A percentile compares a stretch with the other conserved stretches of the same genome.
Evolutionary conservation across 2,113 vertebrate genomes (phyloP).

Genomic region (Lates calcarifer): DNA sequence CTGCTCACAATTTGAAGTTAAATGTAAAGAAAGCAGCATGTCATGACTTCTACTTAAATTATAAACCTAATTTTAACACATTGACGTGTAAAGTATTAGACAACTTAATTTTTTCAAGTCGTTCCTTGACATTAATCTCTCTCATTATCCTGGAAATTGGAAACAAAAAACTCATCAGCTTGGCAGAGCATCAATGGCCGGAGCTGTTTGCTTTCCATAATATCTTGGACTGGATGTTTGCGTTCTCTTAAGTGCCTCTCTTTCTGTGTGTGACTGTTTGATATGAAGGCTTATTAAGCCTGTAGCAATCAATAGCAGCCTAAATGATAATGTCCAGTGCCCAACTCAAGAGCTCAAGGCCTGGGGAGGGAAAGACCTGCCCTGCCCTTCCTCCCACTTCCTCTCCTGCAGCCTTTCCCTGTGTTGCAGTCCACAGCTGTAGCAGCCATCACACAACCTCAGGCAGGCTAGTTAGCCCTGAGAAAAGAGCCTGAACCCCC

Average conservation of each 20-base stretch:
- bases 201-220: slow-evolving; percentile 35
- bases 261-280: slow-evolving; percentile 52
- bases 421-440: slow-evolving; percentile 64
- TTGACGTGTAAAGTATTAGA: neutral
- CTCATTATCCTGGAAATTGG: slow-evolving; percentile 44
- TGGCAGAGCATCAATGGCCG: slow-evolving; percentile 10
- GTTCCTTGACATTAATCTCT: slow-evolving; percentile 8
- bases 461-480: slow-evolving; percentile 82
- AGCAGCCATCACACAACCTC: slow-evolving; percentile 81
- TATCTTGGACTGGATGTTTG: slow-evolving; percentile 56
- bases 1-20: neutral
- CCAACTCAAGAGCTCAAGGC: slow-evolving; percentile 63
- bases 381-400: slow-evolving; percentile 57
- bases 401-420: slow-evolving; percentile 40
- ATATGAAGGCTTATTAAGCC: slow-evolving; percentile 69
- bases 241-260: slow-evolving; percentile 46
- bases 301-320: slow-evolving; percentile 75
- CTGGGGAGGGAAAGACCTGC: slow-evolving; percentile 71
- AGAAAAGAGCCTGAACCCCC: slow-evolving; percentile 75
- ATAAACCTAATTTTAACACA: neutral
- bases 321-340: slow-evolving; percentile 74
- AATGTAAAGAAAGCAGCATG: neutral
- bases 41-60: neutral
- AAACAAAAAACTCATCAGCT: slow-evolving; percentile 21
- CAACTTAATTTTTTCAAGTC: neutral